Conservation (phyloP, 1,140 invertebrate species). For the Callitettix versicolor region DNA sequence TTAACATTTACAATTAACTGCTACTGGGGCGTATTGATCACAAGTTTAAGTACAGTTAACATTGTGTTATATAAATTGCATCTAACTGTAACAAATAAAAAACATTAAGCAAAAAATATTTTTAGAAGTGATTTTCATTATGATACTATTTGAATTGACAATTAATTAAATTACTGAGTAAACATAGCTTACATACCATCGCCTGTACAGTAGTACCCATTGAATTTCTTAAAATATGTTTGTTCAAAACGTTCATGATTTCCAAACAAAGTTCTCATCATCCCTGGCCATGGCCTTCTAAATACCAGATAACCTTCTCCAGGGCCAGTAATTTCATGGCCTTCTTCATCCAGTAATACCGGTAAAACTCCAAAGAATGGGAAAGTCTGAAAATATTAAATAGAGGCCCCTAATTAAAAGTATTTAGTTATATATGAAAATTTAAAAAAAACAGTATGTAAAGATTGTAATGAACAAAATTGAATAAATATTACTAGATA, state of each 20-base stretch:
- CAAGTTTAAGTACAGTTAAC: no score
- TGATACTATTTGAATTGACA: no score
- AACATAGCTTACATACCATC: conserved; percentile 64
- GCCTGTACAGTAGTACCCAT: conserved; percentile 93
- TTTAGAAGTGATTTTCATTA: no score
- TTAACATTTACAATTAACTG: no score
- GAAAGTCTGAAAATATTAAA: conserved; percentile 58
- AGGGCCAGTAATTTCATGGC: conserved; percentile 72
- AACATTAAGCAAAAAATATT: no score
- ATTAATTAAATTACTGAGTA: no score
- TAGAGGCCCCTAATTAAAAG: neutral
- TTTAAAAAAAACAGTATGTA: conserved; percentile 9
- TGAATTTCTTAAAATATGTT: conserved; percentile 92
- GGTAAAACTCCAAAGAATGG: conserved; percentile 95
- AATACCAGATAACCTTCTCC: conserved; percentile 93
- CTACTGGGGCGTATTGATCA: no score
- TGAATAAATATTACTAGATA: no score
- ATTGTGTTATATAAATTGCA: no score
- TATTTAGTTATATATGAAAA: neutral
- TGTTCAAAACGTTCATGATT: conserved; percentile 88
- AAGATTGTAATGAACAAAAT: no score
- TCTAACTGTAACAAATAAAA: no score
- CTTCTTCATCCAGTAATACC: conserved; percentile 76
- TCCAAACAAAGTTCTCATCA: conserved; percentile 88
- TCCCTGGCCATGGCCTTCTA: conserved; percentile 88